phyloP scores from a whole-genome alignment of 2,113 vertebrate genomes.

The Eclectus roratus region DNA sequence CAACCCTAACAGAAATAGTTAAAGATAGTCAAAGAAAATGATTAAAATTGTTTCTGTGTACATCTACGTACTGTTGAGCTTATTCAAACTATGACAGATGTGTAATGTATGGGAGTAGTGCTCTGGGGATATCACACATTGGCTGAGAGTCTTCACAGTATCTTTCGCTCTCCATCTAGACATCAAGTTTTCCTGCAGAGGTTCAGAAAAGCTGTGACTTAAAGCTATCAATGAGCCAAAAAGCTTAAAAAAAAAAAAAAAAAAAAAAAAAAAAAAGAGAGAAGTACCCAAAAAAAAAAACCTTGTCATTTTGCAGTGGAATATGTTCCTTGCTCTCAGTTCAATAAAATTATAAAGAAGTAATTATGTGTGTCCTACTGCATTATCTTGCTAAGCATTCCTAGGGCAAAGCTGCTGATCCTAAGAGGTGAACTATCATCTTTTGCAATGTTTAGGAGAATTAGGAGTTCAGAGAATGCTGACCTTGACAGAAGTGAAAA shows the following conservation, averaged over 20 bases:
- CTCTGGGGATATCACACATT: not conserved
- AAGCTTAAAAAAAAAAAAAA: not conserved
- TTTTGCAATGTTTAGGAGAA: slow-evolving; percentile 12
- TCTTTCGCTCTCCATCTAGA: not conserved
- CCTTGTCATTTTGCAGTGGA: not conserved
- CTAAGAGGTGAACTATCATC: not conserved
- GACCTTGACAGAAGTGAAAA: slow-evolving; percentile 38
- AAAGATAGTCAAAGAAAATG: slow-evolving; percentile 27
- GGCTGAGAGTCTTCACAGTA: not conserved
- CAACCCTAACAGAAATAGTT: slow-evolving; percentile 28
- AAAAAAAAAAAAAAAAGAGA: not conserved
- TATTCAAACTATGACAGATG: slow-evolving; percentile 36
- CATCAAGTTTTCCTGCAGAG: slow-evolving; percentile 8
- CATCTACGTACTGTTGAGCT: slow-evolving; percentile 3
- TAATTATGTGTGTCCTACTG: not conserved
- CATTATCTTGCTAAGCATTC: slow-evolving; percentile 12
- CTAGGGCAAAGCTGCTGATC: slow-evolving; percentile 19
- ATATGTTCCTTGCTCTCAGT: slow-evolving; percentile 5
- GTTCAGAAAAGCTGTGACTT: slow-evolving; percentile 28
- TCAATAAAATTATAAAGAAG: slow-evolving; percentile 19
- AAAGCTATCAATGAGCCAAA: slow-evolving; percentile 20
- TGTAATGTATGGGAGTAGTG: not conserved
- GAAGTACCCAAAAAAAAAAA: not conserved
- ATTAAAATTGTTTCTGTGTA: slow-evolving; percentile 32
- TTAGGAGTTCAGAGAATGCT: slow-evolving; percentile 23